Evolutionary conservation across 1,140 invertebrate species (phyloP), one percentile per base, ranked within the genome.

Genomic region (Macrosteles quadrilineatus): DNA sequence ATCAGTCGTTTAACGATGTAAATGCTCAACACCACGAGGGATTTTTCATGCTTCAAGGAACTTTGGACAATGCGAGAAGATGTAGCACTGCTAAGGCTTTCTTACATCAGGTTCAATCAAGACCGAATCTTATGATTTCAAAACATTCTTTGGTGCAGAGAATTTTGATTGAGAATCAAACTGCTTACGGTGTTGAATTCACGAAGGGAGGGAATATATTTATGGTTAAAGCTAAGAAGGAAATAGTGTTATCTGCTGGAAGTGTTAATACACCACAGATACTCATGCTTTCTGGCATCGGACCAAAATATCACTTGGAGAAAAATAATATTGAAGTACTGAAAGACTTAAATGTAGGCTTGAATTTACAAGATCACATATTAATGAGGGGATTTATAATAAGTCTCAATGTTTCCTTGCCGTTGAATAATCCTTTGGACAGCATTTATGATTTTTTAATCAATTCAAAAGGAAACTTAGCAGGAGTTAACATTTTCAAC

Each of bases 21-120:
- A 92, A 95, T 79, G 88, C 94, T 9, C 86, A 87, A 0, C 85
- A 91, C 72, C 91, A 93, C 76, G 92, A 90, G 0, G 92, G 93
- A 3, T 93, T 91, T 74, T 87, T 87, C 0, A 85, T 93, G 45
- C 88, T 91, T 0, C 92, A 71, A 75, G 79, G 86, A 47, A 97
- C 95, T 0, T 91, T 95, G 17, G 81, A 93, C 31, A 85, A 93
- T 55, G 95, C 94, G 0, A 88, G 88, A 14, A 84, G 95, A 53
- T 97, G 95, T 79, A 94, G 91, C 55, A 94, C 94, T 0, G 88
- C 93, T 0, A 93, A 93, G 77, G 94, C 92, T 0, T 97, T 92
- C 75, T 78, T 93, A 11, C 86, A 88, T 75, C 89, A 88, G 0
- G 81, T 86, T 0, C 84, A 82, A 27, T 77, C 81, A 55, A 82